Conservation (phyloP, 2,888 invertebrate genomes). For the Agriopis marginaria region DNA sequence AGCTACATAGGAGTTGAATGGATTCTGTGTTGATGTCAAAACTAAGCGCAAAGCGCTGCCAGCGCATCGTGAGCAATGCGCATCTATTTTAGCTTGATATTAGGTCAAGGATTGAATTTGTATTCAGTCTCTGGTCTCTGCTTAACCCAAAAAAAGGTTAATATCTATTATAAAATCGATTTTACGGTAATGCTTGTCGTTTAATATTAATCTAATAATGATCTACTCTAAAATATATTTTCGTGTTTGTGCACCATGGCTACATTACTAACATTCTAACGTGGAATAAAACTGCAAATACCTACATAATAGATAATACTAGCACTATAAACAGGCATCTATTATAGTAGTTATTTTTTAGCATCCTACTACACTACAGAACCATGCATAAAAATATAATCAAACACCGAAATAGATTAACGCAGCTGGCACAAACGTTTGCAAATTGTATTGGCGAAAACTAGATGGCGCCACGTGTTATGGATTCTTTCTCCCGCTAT, state of each 20-base stretch:
- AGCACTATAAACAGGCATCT: not conserved
- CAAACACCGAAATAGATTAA: conserved; percentile 71
- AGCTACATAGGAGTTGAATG: conserved; percentile 39
- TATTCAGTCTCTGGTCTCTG: conserved; percentile 42
- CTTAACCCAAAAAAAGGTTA: conserved; percentile 8
- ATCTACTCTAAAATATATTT: not conserved
- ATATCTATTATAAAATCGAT: not conserved
- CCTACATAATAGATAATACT: not conserved
- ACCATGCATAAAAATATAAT: conserved; percentile 58
- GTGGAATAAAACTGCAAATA: not conserved
- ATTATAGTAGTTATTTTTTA: conserved; percentile 7
- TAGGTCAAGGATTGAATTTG: conserved; percentile 80
- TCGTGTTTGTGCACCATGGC: not conserved
- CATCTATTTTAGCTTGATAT: conserved; percentile 79
- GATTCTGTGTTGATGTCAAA: conserved; percentile 38
- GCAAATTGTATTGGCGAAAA: conserved; percentile 60
- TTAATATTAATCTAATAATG: not conserved
- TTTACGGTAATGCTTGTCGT: not conserved
- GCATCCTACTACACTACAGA: conserved; percentile 49
- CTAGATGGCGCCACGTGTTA: conserved; percentile 78
- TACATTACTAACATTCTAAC: conserved; percentile 4
- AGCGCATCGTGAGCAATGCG: conserved; percentile 74
- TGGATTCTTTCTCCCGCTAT: conserved; percentile 51
- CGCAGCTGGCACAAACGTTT: conserved; percentile 71
- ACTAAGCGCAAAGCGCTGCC: conserved; percentile 67